phyloP scores from a whole-genome alignment of 2,797 vertebrate genomes.

The Podarcis siculus region DNA sequence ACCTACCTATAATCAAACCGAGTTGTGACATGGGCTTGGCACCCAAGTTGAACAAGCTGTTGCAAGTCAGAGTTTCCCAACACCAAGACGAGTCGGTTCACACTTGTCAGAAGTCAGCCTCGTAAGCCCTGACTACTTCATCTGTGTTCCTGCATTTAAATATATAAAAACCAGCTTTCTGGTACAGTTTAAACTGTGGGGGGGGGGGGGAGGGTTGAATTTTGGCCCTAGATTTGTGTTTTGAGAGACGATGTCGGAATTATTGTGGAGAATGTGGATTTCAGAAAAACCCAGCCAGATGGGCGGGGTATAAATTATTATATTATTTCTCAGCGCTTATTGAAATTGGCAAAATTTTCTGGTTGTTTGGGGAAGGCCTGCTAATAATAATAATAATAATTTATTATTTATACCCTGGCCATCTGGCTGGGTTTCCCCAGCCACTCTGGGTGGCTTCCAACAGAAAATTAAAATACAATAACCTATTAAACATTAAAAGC shows the following conservation, averaged over 20 bases:
- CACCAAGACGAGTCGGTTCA: conserved; percentile 1
- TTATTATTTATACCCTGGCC: no score
- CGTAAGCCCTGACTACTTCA: conserved; percentile 26
- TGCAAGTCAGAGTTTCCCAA: conserved; percentile 41
- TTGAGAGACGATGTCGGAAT: rapidly evolving
- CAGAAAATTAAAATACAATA: no score
- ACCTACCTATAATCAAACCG: neutral
- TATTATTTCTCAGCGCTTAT: neutral
- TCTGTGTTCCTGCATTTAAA: conserved; percentile 18
- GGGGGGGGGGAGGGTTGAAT: neutral
- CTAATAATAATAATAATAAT: neutral
- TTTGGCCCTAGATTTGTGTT: neutral
- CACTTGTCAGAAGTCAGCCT: conserved; percentile 10
- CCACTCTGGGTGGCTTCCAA: no score
- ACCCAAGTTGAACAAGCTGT: conserved; percentile 38
- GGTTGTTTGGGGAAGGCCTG: neutral
- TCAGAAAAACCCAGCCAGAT: neutral
- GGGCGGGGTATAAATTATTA: no score
- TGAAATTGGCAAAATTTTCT: neutral
- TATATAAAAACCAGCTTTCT: conserved; percentile 19
- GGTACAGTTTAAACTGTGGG: neutral
- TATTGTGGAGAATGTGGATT: neutral
- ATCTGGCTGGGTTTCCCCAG: no score
- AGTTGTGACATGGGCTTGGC: conserved; percentile 31
- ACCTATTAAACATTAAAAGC: no score